Evolutionary conservation across 2,888 invertebrate species (phyloP).

Genomic region (Lydus trimaculatus): DNA sequence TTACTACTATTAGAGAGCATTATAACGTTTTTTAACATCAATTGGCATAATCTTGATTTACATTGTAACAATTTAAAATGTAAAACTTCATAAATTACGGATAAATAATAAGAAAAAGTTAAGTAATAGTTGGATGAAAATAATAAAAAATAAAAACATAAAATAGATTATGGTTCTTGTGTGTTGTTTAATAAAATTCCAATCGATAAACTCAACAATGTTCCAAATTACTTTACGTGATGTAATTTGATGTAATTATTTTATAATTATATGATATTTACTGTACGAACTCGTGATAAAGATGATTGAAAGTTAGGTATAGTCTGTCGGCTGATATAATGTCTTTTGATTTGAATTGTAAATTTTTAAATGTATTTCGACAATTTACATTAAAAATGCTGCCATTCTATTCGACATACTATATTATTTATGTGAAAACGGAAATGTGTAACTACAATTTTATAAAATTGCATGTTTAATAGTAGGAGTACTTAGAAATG

Average conservation of each 20-base stretch:
- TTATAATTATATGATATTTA: constrained; percentile 29
- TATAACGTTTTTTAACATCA: not conserved
- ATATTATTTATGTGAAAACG: too few relatives aligned
- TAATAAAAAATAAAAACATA: not conserved
- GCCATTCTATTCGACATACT: too few relatives aligned
- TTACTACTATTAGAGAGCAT: not conserved
- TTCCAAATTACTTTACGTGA: constrained; percentile 31
- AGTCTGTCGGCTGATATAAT: not conserved
- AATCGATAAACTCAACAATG: constrained; percentile 20
- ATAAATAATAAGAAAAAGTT: not conserved
- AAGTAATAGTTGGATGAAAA: not conserved
- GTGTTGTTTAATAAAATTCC: constrained; percentile 22
- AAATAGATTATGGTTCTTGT: not conserved
- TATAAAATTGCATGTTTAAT: too few relatives aligned
- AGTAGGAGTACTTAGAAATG: too few relatives aligned
- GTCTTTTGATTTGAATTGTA: not conserved
- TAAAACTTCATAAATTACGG: not conserved
- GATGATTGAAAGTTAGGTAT: not conserved
- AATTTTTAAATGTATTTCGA: too few relatives aligned
- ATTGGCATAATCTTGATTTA: not conserved
- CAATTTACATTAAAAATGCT: too few relatives aligned
- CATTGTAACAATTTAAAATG: not conserved
- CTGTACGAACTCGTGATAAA: constrained; percentile 27
- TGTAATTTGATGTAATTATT: constrained; percentile 28
- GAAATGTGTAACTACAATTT: too few relatives aligned